Conservation (phyloP, 2,888 invertebrate species). For the Panzeria rudis region DNA sequence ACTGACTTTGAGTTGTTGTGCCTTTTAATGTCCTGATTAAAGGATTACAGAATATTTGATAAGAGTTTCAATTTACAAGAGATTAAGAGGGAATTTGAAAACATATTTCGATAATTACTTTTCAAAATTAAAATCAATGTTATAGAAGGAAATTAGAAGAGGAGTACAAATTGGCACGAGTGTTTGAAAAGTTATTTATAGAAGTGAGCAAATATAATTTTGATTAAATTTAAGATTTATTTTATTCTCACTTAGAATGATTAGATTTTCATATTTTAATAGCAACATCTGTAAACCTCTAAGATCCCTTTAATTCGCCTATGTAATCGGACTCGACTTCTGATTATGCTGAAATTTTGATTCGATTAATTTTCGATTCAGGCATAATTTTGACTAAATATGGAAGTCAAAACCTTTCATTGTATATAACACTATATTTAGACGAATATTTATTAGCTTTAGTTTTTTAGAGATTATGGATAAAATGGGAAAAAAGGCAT, state of each 20-base stretch:
- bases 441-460: no score
- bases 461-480: no score
- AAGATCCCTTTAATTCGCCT: no score
- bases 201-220: not conserved
- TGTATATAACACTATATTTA: no score
- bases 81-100: slow-evolving; percentile 66
- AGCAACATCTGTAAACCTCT: no score
- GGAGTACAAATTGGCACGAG: not conserved
- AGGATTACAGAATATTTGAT: slow-evolving; percentile 70
- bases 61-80: slow-evolving; percentile 68
- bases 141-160: not conserved
- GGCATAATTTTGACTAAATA: no score
- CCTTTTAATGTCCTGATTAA: slow-evolving; percentile 68
- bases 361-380: no score
- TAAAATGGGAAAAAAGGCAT: no score
- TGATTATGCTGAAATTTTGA: no score
- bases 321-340: no score
- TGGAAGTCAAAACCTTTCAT: no score
- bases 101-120: slow-evolving; percentile 69
- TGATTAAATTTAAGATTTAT: not conserved
- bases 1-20: slow-evolving; percentile 71
- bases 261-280: no score
- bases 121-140: slow-evolving; percentile 55
- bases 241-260: not conserved
- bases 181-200: slow-evolving; percentile 8